Base-by-base conservation (phyloP, 2,797 vertebrate species). In the Tokudaia tokunoshimensis region DNA sequence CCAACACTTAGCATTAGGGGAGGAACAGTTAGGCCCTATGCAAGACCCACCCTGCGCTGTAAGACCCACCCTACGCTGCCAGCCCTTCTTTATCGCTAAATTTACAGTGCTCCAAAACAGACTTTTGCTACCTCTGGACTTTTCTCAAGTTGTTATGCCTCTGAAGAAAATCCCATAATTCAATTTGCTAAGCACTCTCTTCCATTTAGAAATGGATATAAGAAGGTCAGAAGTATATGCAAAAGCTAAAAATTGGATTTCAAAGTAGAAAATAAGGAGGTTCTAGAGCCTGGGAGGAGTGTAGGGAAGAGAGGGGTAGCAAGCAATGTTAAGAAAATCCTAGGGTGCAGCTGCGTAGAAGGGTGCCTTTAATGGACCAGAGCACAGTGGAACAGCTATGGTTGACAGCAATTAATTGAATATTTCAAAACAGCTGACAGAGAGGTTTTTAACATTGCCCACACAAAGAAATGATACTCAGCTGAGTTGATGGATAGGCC, bases 71-170 rank as follows among this genome's bases (percentile, higher is more conserved):
- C 2, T 9, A 34, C 5, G 7, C 89, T 78, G 44, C 34, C 44
- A 50, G 6, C 31, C 47, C 63, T 14, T 24, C 75, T 96, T 96
- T 83, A 82, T n/a, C 37, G 41, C 59, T 37, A 61, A 95, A 79
- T 47, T 44, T 78, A 6, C 6, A 59, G 86, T 94, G 24, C 26
- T 34, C 52, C 55, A 2, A 67, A 57, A 65, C 65, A 37, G 50
- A 44, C 47, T 72, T 72, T 41, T 41, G 70, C 20, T 34, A 34
- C 6, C 63, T 37, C 75, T 78, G 19, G 50, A 17, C 52, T 24
- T 61, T 93, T 82, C 29, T 26, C 19, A 82, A 83, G 55, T 57
- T 78, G 52, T 57, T 63, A 50, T 0, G 1, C 10, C 79, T 81
- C 91, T 67, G 14, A 84, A 92, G 31, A 57, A 82, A 94, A 78